A percentile compares a stretch with the other conserved stretches of the same genome.
phyloP scores from a whole-genome alignment of 1,140 invertebrate genomes.

The Drosophila leontia region DNA sequence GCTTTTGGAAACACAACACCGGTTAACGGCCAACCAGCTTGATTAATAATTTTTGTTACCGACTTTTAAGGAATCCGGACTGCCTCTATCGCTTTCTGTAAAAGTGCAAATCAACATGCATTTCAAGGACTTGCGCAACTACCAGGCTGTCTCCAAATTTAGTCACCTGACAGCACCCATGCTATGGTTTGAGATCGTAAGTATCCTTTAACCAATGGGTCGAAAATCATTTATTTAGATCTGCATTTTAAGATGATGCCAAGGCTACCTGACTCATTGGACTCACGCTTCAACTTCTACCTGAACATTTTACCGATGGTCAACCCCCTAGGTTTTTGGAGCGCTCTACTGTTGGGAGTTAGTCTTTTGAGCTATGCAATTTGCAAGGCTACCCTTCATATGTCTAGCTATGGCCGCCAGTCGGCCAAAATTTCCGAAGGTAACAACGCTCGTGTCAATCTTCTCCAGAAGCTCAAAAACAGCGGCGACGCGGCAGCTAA shows the following conservation, averaged over 20 bases:
- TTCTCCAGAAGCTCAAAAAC: slow-evolving; percentile 48
- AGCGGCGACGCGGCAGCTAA: slow-evolving; percentile 32
- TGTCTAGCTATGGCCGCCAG: slow-evolving; percentile 65
- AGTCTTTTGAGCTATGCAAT: slow-evolving; percentile 85
- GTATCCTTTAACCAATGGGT: slow-evolving; percentile 71
- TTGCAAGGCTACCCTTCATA: slow-evolving; percentile 71
- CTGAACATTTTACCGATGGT: slow-evolving; percentile 89
- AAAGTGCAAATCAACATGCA: slow-evolving; percentile 95
- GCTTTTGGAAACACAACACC: too few relatives aligned
- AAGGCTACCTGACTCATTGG: slow-evolving; percentile 87
- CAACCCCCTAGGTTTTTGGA: slow-evolving; percentile 87
- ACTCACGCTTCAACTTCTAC: slow-evolving; percentile 89
- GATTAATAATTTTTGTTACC: slow-evolving; percentile 1
- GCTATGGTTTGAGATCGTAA: slow-evolving; percentile 94
- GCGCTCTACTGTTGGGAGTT: slow-evolving; percentile 86
- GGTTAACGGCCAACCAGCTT: too few relatives aligned
- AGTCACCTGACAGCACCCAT: slow-evolving; percentile 89
- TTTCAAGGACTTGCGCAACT: slow-evolving; percentile 88
- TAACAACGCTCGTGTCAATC: slow-evolving; percentile 65
- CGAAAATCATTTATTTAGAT: not conserved
- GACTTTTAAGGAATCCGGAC: slow-evolving; percentile 88
- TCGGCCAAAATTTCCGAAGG: slow-evolving; percentile 58
- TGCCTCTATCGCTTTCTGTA: slow-evolving; percentile 90
- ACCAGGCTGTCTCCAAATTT: slow-evolving; percentile 88
- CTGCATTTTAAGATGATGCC: slow-evolving; percentile 88